phyloP scores from a whole-genome alignment of 2,113 vertebrate genomes.

The Tupaia chinensis region DNA sequence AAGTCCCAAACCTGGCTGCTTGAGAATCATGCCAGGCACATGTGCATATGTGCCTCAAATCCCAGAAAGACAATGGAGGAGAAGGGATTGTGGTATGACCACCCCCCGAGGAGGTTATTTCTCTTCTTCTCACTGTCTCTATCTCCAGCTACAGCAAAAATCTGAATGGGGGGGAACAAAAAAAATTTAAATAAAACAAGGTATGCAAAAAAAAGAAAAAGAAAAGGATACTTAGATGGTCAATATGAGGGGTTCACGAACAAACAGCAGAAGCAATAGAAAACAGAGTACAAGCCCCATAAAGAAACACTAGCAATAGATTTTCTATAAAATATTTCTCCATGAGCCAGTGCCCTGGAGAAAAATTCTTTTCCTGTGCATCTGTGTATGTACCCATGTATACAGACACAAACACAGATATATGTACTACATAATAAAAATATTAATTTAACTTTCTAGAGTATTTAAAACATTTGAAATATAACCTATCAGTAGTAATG shows the following conservation, averaged over 20 bases:
- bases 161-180: too few species aligned
- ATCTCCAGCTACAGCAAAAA: too few species aligned
- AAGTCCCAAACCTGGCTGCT: too few species aligned
- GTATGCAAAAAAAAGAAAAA: neutral
- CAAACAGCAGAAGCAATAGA: neutral
- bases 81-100: too few species aligned
- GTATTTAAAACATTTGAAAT: constrained; percentile 67
- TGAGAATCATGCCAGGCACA: too few species aligned
- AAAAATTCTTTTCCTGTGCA: neutral
- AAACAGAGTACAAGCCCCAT: neutral
- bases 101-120: too few species aligned
- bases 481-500: constrained; percentile 37
- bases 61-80: too few species aligned
- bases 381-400: neutral
- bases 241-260: neutral
- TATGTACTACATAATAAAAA: constrained; percentile 63
- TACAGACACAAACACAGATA: constrained; percentile 8
- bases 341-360: neutral
- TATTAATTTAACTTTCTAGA: constrained; percentile 71
- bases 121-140: too few species aligned
- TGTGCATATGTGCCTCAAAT: too few species aligned
- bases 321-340: constrained; percentile 29
- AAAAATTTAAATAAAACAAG: neutral
- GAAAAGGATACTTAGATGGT: neutral
- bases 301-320: neutral